Evolutionary conservation across 1,140 invertebrate genomes (phyloP).

Genomic region (Gonatopus flavifemur): DNA sequence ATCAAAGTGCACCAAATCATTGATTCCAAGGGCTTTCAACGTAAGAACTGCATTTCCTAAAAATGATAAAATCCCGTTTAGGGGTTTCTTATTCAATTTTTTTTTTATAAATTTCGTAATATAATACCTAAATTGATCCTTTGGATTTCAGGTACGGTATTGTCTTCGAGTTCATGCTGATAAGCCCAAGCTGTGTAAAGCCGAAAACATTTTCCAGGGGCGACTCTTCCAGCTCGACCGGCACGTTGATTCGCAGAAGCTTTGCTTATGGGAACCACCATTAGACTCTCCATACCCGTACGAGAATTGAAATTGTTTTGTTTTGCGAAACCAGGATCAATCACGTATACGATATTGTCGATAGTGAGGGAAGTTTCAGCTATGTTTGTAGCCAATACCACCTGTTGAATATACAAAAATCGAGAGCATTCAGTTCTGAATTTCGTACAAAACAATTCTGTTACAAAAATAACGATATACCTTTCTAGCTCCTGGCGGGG

Average conservation of each 20-base stretch:
- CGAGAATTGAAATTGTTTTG: conserved; percentile 99
- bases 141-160: conserved; percentile 97
- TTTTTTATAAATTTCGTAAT: neutral
- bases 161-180: conserved; percentile 96
- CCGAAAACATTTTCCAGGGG: conserved; percentile 96
- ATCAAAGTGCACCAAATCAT: conserved; percentile 98
- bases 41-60: conserved; percentile 91
- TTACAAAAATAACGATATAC: conserved; percentile 38
- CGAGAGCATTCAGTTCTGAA: neutral
- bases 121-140: conserved; percentile 83
- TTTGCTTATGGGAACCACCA: conserved; percentile 98
- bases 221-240: conserved; percentile 88
- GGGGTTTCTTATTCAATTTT: neutral
- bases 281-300: conserved; percentile 97
- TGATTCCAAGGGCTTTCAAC: conserved; percentile 95
- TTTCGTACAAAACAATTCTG: neutral
- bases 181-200: conserved; percentile 97
- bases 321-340: conserved; percentile 99
- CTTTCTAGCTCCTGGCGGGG: conserved; percentile 92
- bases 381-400: conserved; percentile 97
- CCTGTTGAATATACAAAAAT: conserved; percentile 55
- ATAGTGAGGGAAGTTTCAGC: conserved; percentile 99
- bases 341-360: conserved; percentile 98
- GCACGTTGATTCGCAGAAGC: conserved; percentile 94
- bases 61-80: conserved; percentile 1